Conservation (phyloP, 2,113 vertebrate species). For the Esox niger region DNA sequence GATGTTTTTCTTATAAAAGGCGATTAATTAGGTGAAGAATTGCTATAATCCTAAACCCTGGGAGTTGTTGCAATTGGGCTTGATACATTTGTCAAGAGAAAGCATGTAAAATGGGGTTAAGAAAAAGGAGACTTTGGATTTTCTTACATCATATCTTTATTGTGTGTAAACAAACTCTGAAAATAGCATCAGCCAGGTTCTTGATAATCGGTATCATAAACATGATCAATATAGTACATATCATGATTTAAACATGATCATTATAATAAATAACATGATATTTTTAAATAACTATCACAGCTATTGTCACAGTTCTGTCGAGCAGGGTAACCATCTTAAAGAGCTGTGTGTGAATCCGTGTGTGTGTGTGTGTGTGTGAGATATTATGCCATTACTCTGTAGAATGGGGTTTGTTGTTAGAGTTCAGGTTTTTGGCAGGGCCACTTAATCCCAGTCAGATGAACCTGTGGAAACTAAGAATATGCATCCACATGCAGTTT, state of each 20-base stretch:
- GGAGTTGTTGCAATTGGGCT: too few relatives aligned
- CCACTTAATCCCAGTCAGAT: too few relatives aligned
- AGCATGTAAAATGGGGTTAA: too few relatives aligned
- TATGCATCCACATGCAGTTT: too few relatives aligned
- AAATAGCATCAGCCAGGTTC: constrained; percentile 62
- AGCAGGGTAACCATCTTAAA: constrained; percentile 16
- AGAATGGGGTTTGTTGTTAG: constrained; percentile 13
- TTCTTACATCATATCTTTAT: constrained; percentile 67
- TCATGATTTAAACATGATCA: constrained; percentile 58
- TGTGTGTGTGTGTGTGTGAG: constrained; percentile 14
- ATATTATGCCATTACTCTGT: background rate
- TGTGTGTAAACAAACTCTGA: constrained; percentile 73
- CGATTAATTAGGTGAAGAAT: too few relatives aligned
- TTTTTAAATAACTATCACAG: constrained; percentile 21
- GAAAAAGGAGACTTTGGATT: background rate
- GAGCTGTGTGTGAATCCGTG: constrained; percentile 41
- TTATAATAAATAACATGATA: constrained; percentile 54
- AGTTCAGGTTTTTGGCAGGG: too few relatives aligned
- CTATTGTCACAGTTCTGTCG: constrained; percentile 34
- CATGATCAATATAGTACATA: constrained; percentile 57
- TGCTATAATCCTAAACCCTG: too few relatives aligned
- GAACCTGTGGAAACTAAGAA: too few relatives aligned
- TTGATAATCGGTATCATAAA: constrained; percentile 53
- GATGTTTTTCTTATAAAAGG: too few relatives aligned
- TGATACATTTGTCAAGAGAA: too few relatives aligned